Evolutionary conservation across 2,113 vertebrate species (phyloP).

Genomic region (Vidua chalybeata): DNA sequence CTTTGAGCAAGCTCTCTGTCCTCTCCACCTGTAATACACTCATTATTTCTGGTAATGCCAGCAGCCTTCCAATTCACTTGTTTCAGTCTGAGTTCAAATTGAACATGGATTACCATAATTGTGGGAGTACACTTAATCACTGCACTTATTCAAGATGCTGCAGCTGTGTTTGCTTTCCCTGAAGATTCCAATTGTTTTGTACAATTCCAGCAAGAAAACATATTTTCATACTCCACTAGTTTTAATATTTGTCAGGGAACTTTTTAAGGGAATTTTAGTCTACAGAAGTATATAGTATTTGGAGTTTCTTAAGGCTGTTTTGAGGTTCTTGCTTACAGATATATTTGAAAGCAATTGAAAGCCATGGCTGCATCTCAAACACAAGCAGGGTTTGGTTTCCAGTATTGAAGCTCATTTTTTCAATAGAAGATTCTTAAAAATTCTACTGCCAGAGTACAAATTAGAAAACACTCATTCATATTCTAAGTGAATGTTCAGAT

Average conservation of each 20-base stretch:
- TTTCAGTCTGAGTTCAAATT: background rate
- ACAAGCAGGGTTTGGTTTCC: background rate
- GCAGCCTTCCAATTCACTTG: background rate
- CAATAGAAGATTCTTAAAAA: background rate
- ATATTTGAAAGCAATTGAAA: constrained; percentile 11
- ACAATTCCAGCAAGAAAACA: constrained; percentile 19
- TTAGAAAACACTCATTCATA: background rate
- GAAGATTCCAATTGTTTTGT: constrained; percentile 8
- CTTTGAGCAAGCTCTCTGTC: background rate
- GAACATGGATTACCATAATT: background rate
- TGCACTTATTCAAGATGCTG: constrained; percentile 10
- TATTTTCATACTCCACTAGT: constrained; percentile 36
- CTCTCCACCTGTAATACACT: background rate
- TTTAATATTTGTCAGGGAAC: constrained; percentile 40
- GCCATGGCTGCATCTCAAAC: background rate
- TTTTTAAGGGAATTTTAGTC: background rate
- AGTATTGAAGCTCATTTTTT: background rate
- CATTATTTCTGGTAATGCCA: background rate
- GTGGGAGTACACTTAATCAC: background rate
- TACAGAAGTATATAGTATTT: background rate
- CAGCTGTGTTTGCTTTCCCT: constrained; percentile 50
- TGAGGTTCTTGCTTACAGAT: constrained; percentile 10
- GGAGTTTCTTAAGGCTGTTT: constrained; percentile 13
- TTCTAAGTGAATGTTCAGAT: background rate
- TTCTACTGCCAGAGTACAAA: background rate